Percentiles rank a stretch among this genome's conserved stretches.
Conservation (phyloP, 2,113 vertebrate species). For the Oplegnathus fasciatus region DNA sequence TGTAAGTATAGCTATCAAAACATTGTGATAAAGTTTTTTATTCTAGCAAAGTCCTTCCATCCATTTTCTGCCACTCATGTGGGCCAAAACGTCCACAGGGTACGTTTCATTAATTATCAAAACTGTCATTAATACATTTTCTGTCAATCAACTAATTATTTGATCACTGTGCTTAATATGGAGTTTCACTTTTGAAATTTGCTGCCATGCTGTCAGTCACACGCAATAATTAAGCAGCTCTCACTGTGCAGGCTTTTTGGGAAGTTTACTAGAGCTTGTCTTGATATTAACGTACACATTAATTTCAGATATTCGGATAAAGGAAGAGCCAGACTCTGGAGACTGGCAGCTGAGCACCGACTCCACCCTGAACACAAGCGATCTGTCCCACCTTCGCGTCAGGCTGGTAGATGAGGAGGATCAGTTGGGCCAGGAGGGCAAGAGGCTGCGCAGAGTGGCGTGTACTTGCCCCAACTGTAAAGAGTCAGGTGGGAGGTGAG, state of each 20-base stretch:
- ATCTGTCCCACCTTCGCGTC: conserved; percentile 95
- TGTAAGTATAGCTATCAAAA: conserved; percentile 41
- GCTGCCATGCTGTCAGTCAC: conserved; percentile 41
- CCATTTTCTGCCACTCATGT: conserved; percentile 39
- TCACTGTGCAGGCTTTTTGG: conserved; percentile 37
- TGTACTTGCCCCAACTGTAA: conserved; percentile 99
- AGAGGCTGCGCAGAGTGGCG: conserved; percentile 95
- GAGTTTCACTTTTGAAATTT: conserved; percentile 18
- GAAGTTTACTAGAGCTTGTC: conserved; percentile 10
- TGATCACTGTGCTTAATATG: conserved; percentile 20
- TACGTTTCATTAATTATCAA: conserved; percentile 26
- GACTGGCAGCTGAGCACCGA: conserved; percentile 97
- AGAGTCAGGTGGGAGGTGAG: conserved; percentile 97
- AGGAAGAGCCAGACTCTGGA: conserved; percentile 97
- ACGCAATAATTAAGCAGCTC: conserved; percentile 21
- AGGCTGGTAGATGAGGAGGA: conserved; percentile 96
- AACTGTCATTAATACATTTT: conserved; percentile 42
- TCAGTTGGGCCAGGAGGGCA: conserved; percentile 94
- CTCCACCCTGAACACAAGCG: conserved; percentile 96
- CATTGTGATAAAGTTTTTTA: conserved; percentile 39
- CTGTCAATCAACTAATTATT: conserved; percentile 28
- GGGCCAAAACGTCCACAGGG: conserved; percentile 31
- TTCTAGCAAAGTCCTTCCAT: conserved; percentile 33
- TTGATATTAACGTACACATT: conserved; percentile 32
- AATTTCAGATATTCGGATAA: conserved; percentile 94